Conservation (phyloP, 53 echinoderm and acorn worm genomes). For the Crossaster papposus region DNA sequence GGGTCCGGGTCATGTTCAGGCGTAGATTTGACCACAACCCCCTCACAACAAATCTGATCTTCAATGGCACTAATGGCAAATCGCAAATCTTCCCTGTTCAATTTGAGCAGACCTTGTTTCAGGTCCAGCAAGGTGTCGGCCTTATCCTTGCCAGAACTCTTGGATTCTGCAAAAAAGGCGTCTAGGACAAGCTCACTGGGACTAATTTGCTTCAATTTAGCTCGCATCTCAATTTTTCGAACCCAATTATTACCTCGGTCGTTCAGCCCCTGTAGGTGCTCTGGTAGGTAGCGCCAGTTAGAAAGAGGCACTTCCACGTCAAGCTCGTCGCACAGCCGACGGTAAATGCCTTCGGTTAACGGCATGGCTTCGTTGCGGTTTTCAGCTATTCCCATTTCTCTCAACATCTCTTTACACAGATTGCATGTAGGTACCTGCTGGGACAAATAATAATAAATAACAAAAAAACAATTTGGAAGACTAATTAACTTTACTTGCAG, state of each 20-base stretch:
- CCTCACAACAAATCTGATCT: not conserved
- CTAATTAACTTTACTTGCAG: too few relatives aligned
- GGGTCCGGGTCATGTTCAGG: not conserved
- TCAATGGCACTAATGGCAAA: conserved; percentile 20
- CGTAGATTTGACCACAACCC: not conserved
- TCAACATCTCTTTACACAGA: not conserved
- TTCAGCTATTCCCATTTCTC: not conserved
- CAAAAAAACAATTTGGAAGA: too few relatives aligned
- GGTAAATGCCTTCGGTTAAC: not conserved
- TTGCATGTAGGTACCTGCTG: not conserved
- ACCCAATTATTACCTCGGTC: not conserved
- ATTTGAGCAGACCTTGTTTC: not conserved
- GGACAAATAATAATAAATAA: too few relatives aligned
- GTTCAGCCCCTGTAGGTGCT: not conserved
- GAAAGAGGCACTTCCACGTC: not conserved
- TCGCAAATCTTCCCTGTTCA: conserved; percentile 9
- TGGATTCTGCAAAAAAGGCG: not conserved
- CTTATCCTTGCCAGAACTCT: not conserved
- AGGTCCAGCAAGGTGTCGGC: not conserved
- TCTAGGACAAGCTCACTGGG: conserved; percentile 4
- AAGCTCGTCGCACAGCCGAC: conserved; percentile 2
- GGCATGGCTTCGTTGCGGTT: not conserved
- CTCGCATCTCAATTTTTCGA: not conserved
- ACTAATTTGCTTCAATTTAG: not conserved
- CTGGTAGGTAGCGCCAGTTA: conserved; percentile 8